These are phyloP conservation scores for Leptinotarsa lineolata DNA, from an alignment of 1,140 invertebrate genomes.

Conservation along the genomic window DNA sequence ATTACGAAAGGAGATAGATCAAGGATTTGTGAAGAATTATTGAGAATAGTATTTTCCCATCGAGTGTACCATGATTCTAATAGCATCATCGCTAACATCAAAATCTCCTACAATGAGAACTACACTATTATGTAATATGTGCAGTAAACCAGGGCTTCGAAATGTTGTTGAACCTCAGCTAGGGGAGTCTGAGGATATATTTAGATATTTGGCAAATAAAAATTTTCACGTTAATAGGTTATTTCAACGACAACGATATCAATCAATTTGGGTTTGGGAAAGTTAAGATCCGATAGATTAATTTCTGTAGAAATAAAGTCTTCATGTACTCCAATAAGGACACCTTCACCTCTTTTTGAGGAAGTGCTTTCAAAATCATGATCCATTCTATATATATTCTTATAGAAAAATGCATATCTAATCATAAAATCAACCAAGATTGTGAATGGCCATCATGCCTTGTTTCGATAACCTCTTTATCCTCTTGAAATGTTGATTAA, in stretches of 20 bases:
- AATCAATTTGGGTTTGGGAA: too few species aligned
- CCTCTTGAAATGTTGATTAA: too few species aligned
- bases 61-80: slow-evolving; percentile 9
- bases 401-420: too few species aligned
- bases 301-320: too few species aligned
- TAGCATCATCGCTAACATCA: slow-evolving; percentile 8
- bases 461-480: too few species aligned
- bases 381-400: neutral
- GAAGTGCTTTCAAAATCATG: too few species aligned
- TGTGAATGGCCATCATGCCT: too few species aligned
- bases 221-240: neutral
- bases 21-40: slow-evolving; percentile 12
- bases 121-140: slow-evolving; percentile 16
- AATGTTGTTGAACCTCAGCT: neutral
- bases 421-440: too few species aligned
- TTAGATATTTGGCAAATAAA: slow-evolving; percentile 11
- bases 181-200: slow-evolving; percentile 5
- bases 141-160: slow-evolving; percentile 13
- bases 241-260: too few species aligned
- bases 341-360: too few species aligned
- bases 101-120: slow-evolving; percentile 15
- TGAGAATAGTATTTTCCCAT: slow-evolving; percentile 9
- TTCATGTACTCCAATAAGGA: too few species aligned
- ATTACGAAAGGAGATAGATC: slow-evolving; percentile 12
- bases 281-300: too few species aligned